Evolutionary conservation across 2,888 invertebrate species (phyloP).

Genomic region (Perizoma flavofasciatum): DNA sequence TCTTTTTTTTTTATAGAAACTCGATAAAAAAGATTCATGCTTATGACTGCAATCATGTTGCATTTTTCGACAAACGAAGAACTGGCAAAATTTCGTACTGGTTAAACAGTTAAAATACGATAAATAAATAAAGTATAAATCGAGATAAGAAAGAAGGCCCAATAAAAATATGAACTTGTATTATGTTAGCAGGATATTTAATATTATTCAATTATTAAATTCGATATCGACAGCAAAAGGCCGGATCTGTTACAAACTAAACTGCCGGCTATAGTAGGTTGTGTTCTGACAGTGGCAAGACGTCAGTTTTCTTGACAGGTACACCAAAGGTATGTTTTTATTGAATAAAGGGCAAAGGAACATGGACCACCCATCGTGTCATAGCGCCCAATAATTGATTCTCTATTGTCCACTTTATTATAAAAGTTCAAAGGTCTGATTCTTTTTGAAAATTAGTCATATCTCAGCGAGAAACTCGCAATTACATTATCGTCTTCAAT

Average conservation of each 20-base stretch:
- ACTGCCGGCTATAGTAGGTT: neutral
- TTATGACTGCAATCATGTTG: too few species aligned
- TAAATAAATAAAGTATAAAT: too few species aligned
- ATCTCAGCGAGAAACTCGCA: too few species aligned
- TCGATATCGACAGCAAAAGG: neutral
- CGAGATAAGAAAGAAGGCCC: too few species aligned
- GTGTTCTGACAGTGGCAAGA: conserved; percentile 45
- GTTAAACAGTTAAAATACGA: too few species aligned
- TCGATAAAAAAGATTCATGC: neutral
- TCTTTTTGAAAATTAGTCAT: conserved; percentile 57
- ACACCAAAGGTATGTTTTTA: conserved; percentile 51
- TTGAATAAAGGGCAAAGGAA: conserved; percentile 63
- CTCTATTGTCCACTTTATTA: conserved; percentile 58
- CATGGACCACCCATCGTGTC: conserved; percentile 65
- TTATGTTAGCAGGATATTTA: too few species aligned
- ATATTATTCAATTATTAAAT: neutral
- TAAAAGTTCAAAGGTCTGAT: conserved; percentile 64
- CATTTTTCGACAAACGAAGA: too few species aligned
- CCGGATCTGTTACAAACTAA: conserved; percentile 1
- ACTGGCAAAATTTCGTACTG: too few species aligned
- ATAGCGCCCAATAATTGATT: conserved; percentile 62
- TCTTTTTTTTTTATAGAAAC: neutral
- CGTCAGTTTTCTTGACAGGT: conserved; percentile 45
- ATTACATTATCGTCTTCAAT: too few species aligned
- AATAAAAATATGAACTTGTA: too few species aligned